Base-by-base conservation (phyloP, 2,797 vertebrate genomes). In the Orientallactaga sibirica region DNA sequence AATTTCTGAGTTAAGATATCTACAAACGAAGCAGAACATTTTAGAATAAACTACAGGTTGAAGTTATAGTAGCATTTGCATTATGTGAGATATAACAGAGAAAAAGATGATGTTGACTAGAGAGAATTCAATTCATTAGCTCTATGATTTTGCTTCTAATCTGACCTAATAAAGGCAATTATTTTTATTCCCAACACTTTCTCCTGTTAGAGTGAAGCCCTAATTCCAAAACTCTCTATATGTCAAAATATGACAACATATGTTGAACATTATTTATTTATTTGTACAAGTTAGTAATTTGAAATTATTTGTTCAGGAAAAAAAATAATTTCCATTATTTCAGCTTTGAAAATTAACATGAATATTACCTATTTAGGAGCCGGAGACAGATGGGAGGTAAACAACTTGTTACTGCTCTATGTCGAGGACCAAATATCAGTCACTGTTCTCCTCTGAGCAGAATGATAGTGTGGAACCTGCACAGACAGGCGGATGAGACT, bases 61-160 rank as follows among this genome's bases (percentile, higher is more conserved):
- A 67, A 70, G 19, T 52, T 88, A 80, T 48, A 48, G 43, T 48
- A 76, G 12, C 9, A 62, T 12, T 22, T 78, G 7, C n/a, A 43
- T 33, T 4, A 5, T 11, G 14, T 11, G 18, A 15, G 19, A 2
- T 7, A 2, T 58, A 16, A 37, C 24, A 16, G 22, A 6, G n/a
- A 91, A n/a, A 41, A 14, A 1, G 5, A 33, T 88, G 12, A 22
- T 41, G 16, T 29, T 74, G 22, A 55, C 12, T 87, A 25, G 61
- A 89, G 86, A 52, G 10, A 77, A 37, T 83, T 84, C 62, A 18
- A 64, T 94, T 78, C 88, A 78, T 89, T 78, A 74, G 2, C 27
- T 89, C 15, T 75, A 5, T 76, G 25, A 6, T 82, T 79, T 90
- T 90, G 3, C 62, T 77, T 29, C 20, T 85, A 11, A 84, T 19